Conservation (phyloP, 2,888 invertebrate genomes). For the Neoaliturus tenellus region DNA sequence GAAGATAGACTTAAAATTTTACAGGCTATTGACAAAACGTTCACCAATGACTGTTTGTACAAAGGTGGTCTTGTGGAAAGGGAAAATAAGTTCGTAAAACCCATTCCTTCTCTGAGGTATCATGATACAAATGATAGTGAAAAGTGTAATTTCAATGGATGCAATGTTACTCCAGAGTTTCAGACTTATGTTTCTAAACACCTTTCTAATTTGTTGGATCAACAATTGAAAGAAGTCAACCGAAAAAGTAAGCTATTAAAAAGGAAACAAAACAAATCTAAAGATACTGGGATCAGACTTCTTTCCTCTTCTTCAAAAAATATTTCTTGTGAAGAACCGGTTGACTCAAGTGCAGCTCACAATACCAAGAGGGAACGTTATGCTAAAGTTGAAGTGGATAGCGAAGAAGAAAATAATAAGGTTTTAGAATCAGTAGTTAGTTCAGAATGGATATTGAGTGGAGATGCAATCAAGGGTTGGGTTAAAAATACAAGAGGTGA, state of each 20-base stretch:
- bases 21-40: not conserved
- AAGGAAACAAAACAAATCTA: not conserved
- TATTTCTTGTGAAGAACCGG: not conserved
- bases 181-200: not conserved
- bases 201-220: not conserved
- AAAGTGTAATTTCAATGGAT: not conserved
- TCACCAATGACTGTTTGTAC: not conserved
- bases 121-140: not conserved
- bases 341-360: conserved; percentile 13
- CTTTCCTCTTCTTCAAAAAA: not conserved
- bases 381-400: not conserved
- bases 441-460: conserved; percentile 18
- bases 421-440: not conserved
- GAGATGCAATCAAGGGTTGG: conserved; percentile 31
- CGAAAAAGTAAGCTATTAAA: not conserved
- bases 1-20: not conserved
- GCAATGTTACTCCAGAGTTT: not conserved
- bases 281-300: not conserved
- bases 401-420: conserved; percentile 11
- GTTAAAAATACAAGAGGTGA: conserved; percentile 42
- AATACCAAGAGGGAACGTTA: not conserved
- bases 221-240: not conserved
- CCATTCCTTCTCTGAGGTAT: not conserved
- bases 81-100: not conserved
- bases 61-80: not conserved